A percentile compares a stretch with the other conserved stretches of the same genome.
Evolutionary conservation across 1,140 invertebrate species (phyloP).

Genomic region (Neoseiulus cucumeris): DNA sequence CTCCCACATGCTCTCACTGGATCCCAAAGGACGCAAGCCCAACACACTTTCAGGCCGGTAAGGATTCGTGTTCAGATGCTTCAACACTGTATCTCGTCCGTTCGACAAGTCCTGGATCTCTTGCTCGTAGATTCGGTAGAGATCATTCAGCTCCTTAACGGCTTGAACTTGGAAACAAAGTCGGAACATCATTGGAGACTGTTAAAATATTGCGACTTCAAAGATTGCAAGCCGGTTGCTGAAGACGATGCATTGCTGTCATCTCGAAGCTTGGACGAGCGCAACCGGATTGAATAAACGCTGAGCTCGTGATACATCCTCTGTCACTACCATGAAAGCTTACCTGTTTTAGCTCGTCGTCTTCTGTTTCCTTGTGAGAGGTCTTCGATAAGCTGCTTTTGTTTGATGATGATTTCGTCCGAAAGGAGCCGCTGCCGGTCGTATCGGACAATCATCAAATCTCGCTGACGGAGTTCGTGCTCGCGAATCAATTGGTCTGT

Average conservation of each 20-base stretch:
- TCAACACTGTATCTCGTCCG: conserved; percentile 14
- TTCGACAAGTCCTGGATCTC: conserved; percentile 24
- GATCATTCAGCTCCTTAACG: conserved; percentile 53
- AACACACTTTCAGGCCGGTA: conserved; percentile 12
- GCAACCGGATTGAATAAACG: too few relatives aligned
- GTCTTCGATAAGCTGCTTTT: conserved; percentile 25
- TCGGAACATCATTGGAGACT: too few relatives aligned
- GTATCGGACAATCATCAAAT: conserved; percentile 57
- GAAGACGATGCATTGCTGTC: too few relatives aligned
- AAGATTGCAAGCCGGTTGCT: too few relatives aligned
- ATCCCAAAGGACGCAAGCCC: conserved; percentile 15
- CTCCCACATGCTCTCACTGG: conserved; percentile 19
- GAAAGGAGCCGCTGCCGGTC: conserved; percentile 61
- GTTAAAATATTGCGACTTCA: too few relatives aligned
- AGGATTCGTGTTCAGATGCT: conserved; percentile 14
- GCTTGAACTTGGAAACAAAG: conserved; percentile 33
- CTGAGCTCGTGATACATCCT: too few relatives aligned
- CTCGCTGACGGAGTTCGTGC: conserved; percentile 58
- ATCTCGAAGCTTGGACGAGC: too few relatives aligned
- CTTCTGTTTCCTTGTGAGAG: background rate
- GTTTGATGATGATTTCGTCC: conserved; percentile 73
- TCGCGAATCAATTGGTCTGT: conserved; percentile 59
- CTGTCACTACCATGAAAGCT: background rate
- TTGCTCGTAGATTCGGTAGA: conserved; percentile 65
- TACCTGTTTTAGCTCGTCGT: background rate